Conservation (phyloP, 1,140 invertebrate species). For the Macrobrachium rosenbergii region DNA sequence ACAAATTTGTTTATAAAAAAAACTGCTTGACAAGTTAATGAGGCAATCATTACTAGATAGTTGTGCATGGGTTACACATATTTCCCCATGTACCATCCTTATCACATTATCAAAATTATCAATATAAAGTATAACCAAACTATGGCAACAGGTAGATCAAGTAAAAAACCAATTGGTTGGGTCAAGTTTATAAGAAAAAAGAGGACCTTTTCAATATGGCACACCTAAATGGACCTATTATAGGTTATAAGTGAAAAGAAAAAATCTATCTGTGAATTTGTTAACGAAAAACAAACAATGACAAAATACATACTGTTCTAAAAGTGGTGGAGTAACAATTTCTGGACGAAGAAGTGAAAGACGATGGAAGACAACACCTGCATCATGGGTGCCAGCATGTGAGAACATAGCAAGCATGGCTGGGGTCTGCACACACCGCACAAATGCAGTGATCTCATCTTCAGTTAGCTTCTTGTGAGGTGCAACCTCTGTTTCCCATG, state of each 20-base stretch:
- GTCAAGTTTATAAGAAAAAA: no score
- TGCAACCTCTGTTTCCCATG: constrained; percentile 81
- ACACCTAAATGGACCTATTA: no score
- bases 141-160: no score
- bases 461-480: constrained; percentile 82
- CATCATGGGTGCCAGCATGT: constrained; percentile 76
- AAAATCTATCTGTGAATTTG: neutral
- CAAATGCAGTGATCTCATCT: constrained; percentile 86
- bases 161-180: no score
- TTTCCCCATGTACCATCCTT: no score
- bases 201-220: no score
- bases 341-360: constrained; percentile 85
- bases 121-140: no score
- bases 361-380: constrained; percentile 80
- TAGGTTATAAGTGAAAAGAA: no score
- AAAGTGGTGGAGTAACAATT: constrained; percentile 84
- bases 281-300: constrained; percentile 13
- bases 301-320: constrained; percentile 77
- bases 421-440: constrained; percentile 79
- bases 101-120: no score
- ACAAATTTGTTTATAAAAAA: neutral
- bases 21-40: neutral
- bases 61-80: no score
- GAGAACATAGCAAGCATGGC: constrained; percentile 84
- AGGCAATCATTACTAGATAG: no score